Conservation (phyloP, 2,888 invertebrate species). For the Dascillus cervinus region DNA sequence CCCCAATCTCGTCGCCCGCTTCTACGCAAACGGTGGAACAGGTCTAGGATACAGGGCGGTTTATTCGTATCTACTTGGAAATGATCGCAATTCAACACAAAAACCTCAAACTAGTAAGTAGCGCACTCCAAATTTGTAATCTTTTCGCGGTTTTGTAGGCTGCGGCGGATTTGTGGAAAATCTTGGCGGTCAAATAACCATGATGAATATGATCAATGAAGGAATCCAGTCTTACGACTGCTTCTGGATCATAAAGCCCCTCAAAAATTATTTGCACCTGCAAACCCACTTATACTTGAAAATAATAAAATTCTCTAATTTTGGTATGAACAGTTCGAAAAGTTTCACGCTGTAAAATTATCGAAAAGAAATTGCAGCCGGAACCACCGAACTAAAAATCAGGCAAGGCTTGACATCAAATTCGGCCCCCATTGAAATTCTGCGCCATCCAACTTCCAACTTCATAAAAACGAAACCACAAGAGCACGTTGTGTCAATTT, state of each 20-base stretch:
- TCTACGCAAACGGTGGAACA: constrained; percentile 63
- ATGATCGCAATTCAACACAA: constrained; percentile 32
- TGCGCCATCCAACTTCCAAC: constrained; percentile 46
- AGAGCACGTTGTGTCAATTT: constrained; percentile 55
- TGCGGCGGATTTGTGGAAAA: constrained; percentile 66
- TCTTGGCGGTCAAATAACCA: constrained; percentile 63
- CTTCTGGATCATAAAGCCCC: constrained; percentile 63
- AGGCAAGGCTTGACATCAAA: constrained; percentile 61
- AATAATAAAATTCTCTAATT: constrained; percentile 31
- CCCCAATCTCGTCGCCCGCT: constrained; percentile 54
- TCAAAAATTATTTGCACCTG: constrained; percentile 54
- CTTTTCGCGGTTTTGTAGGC: constrained; percentile 37
- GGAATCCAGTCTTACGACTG: constrained; percentile 56
- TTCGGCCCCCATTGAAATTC: constrained; percentile 50
- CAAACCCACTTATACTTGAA: constrained; percentile 61
- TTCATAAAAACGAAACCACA: constrained; percentile 33
- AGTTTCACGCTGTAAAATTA: too few species aligned
- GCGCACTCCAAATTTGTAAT: not conserved
- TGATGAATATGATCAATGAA: constrained; percentile 64
- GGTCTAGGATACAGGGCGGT: constrained; percentile 58
- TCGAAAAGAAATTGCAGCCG: constrained; percentile 37
- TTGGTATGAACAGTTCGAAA: too few species aligned
- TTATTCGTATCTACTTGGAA: constrained; percentile 42
- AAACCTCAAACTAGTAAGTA: constrained; percentile 37
- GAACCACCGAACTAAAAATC: constrained; percentile 55